Base-by-base conservation (phyloP, 2,888 invertebrate genomes). In the Chymomyza fuscimana region DNA sequence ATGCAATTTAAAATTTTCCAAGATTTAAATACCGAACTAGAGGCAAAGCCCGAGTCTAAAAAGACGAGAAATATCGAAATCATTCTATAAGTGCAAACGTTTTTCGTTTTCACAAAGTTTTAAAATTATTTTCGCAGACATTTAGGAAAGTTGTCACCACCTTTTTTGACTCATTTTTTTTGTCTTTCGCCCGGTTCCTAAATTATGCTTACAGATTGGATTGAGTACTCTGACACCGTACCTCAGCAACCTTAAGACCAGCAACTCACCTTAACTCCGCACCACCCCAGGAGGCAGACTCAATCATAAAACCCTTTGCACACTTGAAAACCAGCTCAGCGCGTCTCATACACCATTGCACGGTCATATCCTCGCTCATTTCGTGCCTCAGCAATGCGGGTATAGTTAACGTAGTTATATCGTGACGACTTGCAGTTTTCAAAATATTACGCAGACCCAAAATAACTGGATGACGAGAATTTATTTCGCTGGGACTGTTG, bases 271-370 rank as follows among this genome's bases (percentile, higher is more conserved):
- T 96, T 76, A 97, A 93, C 92, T 96, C 97, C 0, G 96, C 96
- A 46, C 97, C 97, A 74, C 97, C 97, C 95, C 97, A 96, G 0
- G 97, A 96, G 9, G 97, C 96, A 94, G 98, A 97, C 93, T 99
- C 99, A 92, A 99, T 98, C 97, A 99, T 97, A 92, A 99, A 99
- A 4, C 99, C 99, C 93, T 99, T 99, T 65, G 98, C 97, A 92
- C 99, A 99, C 93, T 99, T 99, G 89, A 99, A 97, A 71, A 99
- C 96, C 77, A 99, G 93, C 93, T 99, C 99, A 0, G 99, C 99
- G 86, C 99, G 93, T 87, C 97, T 96, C 89, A 96, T 94, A 92
- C 99, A 99, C 99, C 99, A 99, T 50, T 96, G 95, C 65, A 98
- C 96, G 0, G 98, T 99, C 97, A 98, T 97, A 90, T 97, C 97